Conservation (phyloP, 2,888 invertebrate genomes). For the Rapana venosa region DNA sequence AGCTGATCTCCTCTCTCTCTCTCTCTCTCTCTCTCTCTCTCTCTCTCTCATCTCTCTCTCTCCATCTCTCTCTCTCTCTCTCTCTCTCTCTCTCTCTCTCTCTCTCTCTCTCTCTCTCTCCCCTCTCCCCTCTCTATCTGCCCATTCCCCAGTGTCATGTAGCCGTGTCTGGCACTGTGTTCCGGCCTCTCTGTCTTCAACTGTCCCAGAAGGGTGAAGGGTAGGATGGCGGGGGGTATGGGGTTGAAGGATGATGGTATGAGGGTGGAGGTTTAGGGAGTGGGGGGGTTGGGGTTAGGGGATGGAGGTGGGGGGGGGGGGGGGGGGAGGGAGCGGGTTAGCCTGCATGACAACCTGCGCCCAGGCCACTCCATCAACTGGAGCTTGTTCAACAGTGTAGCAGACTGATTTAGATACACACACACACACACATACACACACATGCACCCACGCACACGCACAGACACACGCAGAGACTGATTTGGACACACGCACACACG, state of each 20-base stretch:
- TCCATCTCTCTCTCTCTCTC: not conserved
- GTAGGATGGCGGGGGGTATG: not conserved
- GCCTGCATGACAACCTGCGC: not conserved
- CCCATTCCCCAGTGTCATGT: not conserved
- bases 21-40: not conserved
- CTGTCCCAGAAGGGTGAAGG: not conserved
- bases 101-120: too few species aligned
- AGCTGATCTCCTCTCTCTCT: not conserved
- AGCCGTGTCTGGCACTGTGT: not conserved
- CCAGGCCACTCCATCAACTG: not conserved
- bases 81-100: too few species aligned
- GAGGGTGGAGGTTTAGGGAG: too few species aligned
- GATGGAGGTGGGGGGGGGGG: too few species aligned
- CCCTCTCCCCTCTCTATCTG: not conserved
- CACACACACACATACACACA: too few species aligned
- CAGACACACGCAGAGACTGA: too few species aligned
- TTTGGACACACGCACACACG: too few species aligned
- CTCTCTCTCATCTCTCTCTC: not conserved
- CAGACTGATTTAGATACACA: too few species aligned
- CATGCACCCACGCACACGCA: too few species aligned
- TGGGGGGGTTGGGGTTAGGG: too few species aligned
- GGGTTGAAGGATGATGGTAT: too few species aligned
- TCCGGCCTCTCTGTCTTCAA: constrained; percentile 11
- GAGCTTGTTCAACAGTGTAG: not conserved
- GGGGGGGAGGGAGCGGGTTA: too few species aligned